Evolutionary conservation across 1,140 invertebrate genomes (phyloP).

Genomic region (Drosophila repleta): DNA sequence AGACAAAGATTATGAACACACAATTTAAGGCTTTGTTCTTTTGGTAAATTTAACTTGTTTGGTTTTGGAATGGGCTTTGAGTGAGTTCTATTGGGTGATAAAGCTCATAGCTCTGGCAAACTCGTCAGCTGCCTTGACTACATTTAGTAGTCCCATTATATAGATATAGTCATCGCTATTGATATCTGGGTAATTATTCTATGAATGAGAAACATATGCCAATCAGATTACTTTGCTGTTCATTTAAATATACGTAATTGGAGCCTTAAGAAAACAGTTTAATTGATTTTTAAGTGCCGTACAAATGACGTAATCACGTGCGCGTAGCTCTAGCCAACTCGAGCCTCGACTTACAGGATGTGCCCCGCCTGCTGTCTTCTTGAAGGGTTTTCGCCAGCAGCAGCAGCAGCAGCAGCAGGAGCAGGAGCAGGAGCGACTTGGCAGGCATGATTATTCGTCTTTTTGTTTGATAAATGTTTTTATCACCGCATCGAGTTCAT

Average conservation of each 20-base stretch:
- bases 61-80: too few relatives aligned
- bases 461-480: constrained; percentile 83
- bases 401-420: constrained; percentile 1
- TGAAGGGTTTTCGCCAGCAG: constrained; percentile 24
- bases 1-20: constrained; percentile 61
- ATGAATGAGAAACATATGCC: constrained; percentile 4
- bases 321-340: constrained; percentile 14
- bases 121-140: too few relatives aligned
- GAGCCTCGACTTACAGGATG: constrained; percentile 2
- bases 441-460: constrained; percentile 74
- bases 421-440: constrained; percentile 28
- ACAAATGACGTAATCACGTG: constrained; percentile 73
- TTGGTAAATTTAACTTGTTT: background rate
- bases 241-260: constrained; percentile 17
- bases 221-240: background rate
- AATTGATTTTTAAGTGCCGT: constrained; percentile 77
- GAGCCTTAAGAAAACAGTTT: constrained; percentile 35
- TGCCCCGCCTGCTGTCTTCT: background rate
- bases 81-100: background rate
- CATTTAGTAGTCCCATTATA: too few relatives aligned
- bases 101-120: background rate
- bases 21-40: constrained; percentile 12
- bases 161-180: too few relatives aligned
- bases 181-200: background rate
- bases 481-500: constrained; percentile 84